Conservation (phyloP, 2,797 vertebrate species). For the Mormyrops boulengeri region DNA sequence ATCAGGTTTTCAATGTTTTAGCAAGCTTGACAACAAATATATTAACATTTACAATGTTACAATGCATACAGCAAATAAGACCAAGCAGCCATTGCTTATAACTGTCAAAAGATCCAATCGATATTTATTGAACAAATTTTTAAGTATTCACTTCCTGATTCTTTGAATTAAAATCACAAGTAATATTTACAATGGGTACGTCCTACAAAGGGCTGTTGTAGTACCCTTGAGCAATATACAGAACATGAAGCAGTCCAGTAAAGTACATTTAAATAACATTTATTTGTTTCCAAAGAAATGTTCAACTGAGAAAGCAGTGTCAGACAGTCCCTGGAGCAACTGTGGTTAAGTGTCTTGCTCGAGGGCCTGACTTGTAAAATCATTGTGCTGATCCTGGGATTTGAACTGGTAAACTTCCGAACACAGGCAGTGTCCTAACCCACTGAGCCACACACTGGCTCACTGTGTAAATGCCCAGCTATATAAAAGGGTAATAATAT, state of each 20-base stretch:
- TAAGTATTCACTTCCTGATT: not conserved
- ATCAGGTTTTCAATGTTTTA: not conserved
- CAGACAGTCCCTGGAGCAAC: not conserved
- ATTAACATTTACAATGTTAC: not conserved
- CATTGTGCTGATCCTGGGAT: not conserved
- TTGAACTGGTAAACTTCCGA: not conserved
- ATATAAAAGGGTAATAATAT: not conserved
- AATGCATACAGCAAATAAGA: not conserved
- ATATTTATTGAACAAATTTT: not conserved
- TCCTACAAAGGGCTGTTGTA: not conserved
- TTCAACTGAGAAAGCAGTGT: not conserved
- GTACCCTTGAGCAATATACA: not conserved
- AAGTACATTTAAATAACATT: not conserved
- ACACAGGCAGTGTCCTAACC: not conserved
- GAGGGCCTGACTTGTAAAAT: not conserved
- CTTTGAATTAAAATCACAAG: not conserved
- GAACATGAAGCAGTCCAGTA: not conserved
- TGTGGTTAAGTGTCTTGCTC: not conserved
- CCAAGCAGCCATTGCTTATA: not conserved
- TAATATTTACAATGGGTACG: not conserved
- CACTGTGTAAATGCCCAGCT: not conserved
- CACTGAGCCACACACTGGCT: not conserved
- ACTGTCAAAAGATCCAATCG: not conserved
- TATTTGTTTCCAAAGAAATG: not conserved
- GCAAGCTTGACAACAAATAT: not conserved